These are phyloP conservation scores for Azorinus chamasolen DNA, from an alignment of 2,888 invertebrate species.

Conservation along the genomic window DNA sequence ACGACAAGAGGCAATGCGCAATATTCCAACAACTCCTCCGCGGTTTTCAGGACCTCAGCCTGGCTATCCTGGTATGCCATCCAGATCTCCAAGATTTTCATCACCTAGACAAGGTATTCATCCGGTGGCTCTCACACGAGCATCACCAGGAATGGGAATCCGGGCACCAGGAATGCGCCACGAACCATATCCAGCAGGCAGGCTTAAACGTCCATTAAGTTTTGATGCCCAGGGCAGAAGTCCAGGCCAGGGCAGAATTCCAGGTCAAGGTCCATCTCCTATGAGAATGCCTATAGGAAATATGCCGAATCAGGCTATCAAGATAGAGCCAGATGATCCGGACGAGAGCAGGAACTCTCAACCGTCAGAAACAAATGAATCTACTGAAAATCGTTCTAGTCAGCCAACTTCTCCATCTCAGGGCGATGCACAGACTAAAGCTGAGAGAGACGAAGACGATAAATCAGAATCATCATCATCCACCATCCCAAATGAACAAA, in stretches of 20 bases:
- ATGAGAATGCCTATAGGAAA: constrained; percentile 13
- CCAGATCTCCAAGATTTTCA: constrained; percentile 6
- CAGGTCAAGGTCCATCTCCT: not conserved
- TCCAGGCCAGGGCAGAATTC: not conserved
- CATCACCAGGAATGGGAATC: constrained; percentile 5
- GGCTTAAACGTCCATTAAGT: constrained; percentile 8
- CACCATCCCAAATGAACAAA: constrained; percentile 25
- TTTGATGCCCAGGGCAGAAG: not conserved
- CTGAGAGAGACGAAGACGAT: constrained; percentile 21
- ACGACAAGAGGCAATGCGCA: not conserved
- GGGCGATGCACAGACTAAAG: not conserved
- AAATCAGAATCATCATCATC: constrained; percentile 32
- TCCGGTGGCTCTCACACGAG: constrained; percentile 23
- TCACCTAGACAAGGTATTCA: constrained; percentile 29
- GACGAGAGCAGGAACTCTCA: constrained; percentile 1
- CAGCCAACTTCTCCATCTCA: constrained; percentile 21
- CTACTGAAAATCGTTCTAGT: constrained; percentile 7
- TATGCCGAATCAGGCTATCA: constrained; percentile 20
- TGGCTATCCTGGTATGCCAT: not conserved
- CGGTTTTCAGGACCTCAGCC: not conserved
- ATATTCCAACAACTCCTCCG: not conserved
- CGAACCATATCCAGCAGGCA: constrained; percentile 13
- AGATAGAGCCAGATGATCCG: constrained; percentile 42
- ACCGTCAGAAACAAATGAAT: constrained; percentile 3
- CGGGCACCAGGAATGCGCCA: constrained; percentile 10